A percentile compares a stretch with the other conserved stretches of the same genome.
Conservation (phyloP, 2,888 invertebrate genomes). For the Mycogona germanica region DNA sequence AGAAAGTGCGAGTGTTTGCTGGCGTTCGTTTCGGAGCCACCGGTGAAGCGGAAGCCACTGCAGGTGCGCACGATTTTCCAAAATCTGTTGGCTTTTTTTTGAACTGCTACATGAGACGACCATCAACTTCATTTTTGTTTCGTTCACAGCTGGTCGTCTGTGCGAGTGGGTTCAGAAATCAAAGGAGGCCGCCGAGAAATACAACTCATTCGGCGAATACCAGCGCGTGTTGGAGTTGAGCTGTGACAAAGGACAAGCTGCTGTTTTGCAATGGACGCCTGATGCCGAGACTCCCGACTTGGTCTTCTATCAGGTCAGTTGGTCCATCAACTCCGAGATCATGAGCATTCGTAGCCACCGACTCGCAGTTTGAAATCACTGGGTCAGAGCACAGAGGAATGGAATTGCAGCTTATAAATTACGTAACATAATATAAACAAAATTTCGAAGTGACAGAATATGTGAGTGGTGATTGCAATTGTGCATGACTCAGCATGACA, state of each 20-base stretch:
- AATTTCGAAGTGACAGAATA: too few species aligned
- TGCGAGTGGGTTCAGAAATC: slow-evolving; percentile 72
- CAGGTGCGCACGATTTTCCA: slow-evolving; percentile 31
- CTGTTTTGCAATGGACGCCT: slow-evolving; percentile 71
- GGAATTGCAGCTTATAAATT: not conserved
- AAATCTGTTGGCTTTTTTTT: not conserved
- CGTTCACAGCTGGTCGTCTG: slow-evolving; percentile 51
- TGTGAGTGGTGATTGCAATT: too few species aligned
- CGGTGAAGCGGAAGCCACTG: slow-evolving; percentile 58
- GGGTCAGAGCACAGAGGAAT: not conserved
- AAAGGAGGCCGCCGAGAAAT: slow-evolving; percentile 54
- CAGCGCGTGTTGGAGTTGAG: slow-evolving; percentile 68
- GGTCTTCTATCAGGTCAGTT: slow-evolving; percentile 73
- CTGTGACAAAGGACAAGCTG: slow-evolving; percentile 55
- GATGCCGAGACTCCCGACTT: slow-evolving; percentile 75
- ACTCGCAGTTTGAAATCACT: not conserved
- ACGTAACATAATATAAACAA: too few species aligned
- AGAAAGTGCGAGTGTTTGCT: slow-evolving; percentile 69
- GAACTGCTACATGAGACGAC: not conserved
- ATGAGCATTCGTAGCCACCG: not conserved
- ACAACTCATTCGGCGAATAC: slow-evolving; percentile 76
- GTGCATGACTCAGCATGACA: not conserved
- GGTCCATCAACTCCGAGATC: too few species aligned
- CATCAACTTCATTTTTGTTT: not conserved
- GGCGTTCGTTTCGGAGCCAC: slow-evolving; percentile 57